Evolutionary conservation across 2,113 vertebrate genomes (phyloP), one percentile per base, ranked within the genome.

Genomic region (Stigmatopora nigra): DNA sequence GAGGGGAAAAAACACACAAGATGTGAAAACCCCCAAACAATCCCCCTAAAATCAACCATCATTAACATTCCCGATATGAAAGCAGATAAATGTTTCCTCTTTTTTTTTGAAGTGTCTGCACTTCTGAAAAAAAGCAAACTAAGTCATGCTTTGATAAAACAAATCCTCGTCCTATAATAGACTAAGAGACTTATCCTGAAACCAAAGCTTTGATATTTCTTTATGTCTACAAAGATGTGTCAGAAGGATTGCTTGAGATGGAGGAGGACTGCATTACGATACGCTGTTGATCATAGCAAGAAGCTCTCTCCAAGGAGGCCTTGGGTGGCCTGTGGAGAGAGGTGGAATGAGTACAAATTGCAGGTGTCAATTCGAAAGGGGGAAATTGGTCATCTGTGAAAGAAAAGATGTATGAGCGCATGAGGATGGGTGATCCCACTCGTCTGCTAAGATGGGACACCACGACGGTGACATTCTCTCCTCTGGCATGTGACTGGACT

Each of bases 321-420:
- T 71, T 66, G 73, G 75, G 74, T 9, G 64, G 71, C 70, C 85
- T 76, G 76, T 69, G 77, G 82, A 81, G 80, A 73, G 78, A 71
- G 77, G 77, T 81, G 82, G 85, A 91, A 91, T 91, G 85, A 92
- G 86, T 89, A 91, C 89, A 89, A 89, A 91, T 92, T 85, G 89
- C 81, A 82, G 88, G 83, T 91, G 89, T 90, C 88, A 88, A 78
- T 89, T 83, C 77, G 77, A 49, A 85, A 88, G 81, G 81, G 87
- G 81, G 82, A 76, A 84, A 78, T 73, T 78, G 88, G 88, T 89
- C 85, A 87, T 83, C 86, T 87, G 88, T 86, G 88, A 83, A 86
- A 86, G 73, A 84, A 83, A 89, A 90, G 89, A 91, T 89, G 79
- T 88, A 91, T 83, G 88, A 85, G 81, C 72, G 78, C 79, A 83